Percentiles rank a stretch among this genome's conserved stretches.
These are phyloP conservation scores for Babyrousa celebensis DNA, from an alignment of 2,797 vertebrate species.

Conservation along the genomic window DNA sequence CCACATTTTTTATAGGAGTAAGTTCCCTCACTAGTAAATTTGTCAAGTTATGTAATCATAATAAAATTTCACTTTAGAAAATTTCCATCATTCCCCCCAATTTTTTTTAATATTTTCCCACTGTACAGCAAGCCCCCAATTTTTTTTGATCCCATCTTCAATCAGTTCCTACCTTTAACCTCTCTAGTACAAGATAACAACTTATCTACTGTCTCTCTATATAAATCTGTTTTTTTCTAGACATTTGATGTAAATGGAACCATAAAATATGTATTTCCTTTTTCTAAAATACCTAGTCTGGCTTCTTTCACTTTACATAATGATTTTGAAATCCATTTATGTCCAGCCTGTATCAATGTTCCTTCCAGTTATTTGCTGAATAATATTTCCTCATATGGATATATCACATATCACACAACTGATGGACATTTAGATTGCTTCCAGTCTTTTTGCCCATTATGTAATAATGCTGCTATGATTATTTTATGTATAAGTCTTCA, in stretches of 20 bases:
- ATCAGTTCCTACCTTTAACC: neutral
- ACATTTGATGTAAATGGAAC: neutral
- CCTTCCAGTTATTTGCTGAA: neutral
- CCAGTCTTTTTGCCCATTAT: neutral
- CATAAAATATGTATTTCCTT: neutral
- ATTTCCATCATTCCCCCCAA: neutral
- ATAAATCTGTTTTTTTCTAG: neutral
- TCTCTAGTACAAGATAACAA: neutral
- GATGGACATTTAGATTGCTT: no score
- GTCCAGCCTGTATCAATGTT: neutral
- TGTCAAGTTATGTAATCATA: neutral
- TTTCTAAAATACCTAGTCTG: neutral
- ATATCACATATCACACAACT: neutral
- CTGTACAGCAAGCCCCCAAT: no score
- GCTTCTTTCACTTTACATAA: neutral
- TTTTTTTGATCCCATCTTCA: neutral
- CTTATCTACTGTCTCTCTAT: neutral
- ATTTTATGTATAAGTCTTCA: neutral
- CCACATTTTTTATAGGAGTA: neutral
- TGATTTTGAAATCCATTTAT: neutral
- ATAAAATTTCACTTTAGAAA: neutral
- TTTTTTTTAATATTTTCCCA: no score
- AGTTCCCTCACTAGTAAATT: neutral
- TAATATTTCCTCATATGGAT: neutral
- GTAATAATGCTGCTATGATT: neutral